Base-by-base conservation (phyloP, 2,797 vertebrate genomes). In the Diplodus sargus region DNA sequence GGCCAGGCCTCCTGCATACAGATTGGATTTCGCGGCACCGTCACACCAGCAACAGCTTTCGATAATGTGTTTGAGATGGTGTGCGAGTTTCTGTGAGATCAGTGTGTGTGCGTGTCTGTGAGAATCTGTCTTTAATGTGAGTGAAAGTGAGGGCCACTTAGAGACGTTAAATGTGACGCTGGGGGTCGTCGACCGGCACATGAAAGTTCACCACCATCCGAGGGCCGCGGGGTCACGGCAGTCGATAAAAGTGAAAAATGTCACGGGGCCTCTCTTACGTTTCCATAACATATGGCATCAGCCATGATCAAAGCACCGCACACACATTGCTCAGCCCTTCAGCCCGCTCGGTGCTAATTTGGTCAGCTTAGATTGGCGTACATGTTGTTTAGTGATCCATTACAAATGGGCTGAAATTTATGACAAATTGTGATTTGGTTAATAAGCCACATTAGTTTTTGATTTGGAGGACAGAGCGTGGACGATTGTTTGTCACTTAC, bases 191-290 rank as follows among this genome's bases (percentile, higher is more conserved):
- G 79, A 82, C 86, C 89, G 53, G 83, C 91, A 90, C 88, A 88
- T 89, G 87, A 93, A 92, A 92, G 93, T 92, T 93, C 92, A 91
- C 91, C 79, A 74, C 91, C 88, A 86, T 94, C 91, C 39, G 68
- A 88, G 88, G 90, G 90, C 74, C 92, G 74, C 30, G 51, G 74
- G 90, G 92, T 92, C 91, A 90, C 74, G 43, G 87, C 25, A 81
- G 88, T 93, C 92, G 91, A 93, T 95, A 94, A 94, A 94, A 94
- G 90, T 94, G 93, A 95, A 93, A 93, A 94, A 95, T 92, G 92
- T 91, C 85, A 79, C 48, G 28, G 64, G 92, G 89, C 86, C 84
- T 85, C 85, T 72, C 83, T 83, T 51, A 62, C 73, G 87, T 91
- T 90, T 78, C 79, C 84, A 72, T 89, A 93, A 93, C 90, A 93